Conservation (phyloP, 2,888 invertebrate species). For the Sialis lutaria region DNA sequence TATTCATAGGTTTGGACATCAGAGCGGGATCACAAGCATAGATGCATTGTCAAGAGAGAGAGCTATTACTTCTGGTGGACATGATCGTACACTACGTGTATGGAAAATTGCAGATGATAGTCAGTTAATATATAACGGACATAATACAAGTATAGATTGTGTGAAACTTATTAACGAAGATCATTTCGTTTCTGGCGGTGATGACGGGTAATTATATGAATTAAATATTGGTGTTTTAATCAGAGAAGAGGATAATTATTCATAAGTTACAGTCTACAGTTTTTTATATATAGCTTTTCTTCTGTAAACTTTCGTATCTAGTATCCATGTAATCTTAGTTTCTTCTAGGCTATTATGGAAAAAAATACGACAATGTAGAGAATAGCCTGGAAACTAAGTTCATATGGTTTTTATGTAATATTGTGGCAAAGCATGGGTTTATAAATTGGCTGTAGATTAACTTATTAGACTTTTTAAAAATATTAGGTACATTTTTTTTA, state of each 20-base stretch:
- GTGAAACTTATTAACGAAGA: constrained; percentile 86
- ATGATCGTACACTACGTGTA: constrained; percentile 70
- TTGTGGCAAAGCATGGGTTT: background rate
- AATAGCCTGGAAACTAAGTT: too few species aligned
- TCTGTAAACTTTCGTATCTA: background rate
- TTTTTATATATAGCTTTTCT: too few species aligned
- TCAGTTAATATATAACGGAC: constrained; percentile 84
- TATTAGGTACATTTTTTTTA: too few species aligned
- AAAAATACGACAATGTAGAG: too few species aligned
- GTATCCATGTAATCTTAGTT: background rate
- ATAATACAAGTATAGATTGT: constrained; percentile 66
- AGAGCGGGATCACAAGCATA: constrained; percentile 67
- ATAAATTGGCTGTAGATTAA: background rate
- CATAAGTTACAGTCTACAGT: too few species aligned
- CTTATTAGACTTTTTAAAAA: too few species aligned
- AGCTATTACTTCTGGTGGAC: constrained; percentile 76
- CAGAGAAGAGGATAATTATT: too few species aligned
- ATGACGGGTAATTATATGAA: constrained; percentile 49
- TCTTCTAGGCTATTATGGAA: background rate
- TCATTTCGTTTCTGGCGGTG: constrained; percentile 80
- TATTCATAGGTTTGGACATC: constrained; percentile 62
- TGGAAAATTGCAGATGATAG: constrained; percentile 98
- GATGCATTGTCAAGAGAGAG: constrained; percentile 76
- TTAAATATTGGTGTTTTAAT: too few species aligned
- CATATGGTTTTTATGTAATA: background rate